Conservation (phyloP, 2,888 invertebrate species). For the Eurytoma adleriae region DNA sequence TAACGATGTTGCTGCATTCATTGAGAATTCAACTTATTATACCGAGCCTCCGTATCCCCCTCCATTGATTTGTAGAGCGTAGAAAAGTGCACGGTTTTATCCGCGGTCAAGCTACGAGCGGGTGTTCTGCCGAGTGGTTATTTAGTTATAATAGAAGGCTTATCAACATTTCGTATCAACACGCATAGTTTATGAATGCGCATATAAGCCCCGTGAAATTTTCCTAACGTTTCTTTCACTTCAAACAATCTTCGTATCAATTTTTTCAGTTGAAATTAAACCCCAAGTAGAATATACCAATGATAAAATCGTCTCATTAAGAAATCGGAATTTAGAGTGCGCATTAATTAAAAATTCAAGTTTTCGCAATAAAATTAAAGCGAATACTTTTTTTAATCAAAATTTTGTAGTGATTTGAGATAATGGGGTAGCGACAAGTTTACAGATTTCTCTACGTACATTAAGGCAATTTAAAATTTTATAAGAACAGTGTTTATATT, state of each 20-base stretch:
- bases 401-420: not conserved
- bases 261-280: conserved; percentile 1
- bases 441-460: not conserved
- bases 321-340: not conserved
- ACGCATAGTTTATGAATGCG: conserved; percentile 29
- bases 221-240: conserved; percentile 45
- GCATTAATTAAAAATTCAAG: not conserved
- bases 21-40: conserved; percentile 12
- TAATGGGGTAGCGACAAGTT: not conserved
- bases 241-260: not conserved
- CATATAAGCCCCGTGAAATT: conserved; percentile 26
- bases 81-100: conserved; percentile 68
- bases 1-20: not conserved
- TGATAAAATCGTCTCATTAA: conserved; percentile 25
- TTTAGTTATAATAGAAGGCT: conserved; percentile 64
- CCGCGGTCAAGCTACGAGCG: conserved; percentile 62
- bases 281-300: not conserved
- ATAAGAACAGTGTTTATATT: not conserved
- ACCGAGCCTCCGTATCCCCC: conserved; percentile 3
- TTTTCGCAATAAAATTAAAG: not conserved
- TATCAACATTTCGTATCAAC: conserved; percentile 63
- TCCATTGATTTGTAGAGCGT: conserved; percentile 73
- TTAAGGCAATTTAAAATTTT: not conserved
- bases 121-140: conserved; percentile 56
- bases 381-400: no score